Percentiles rank a stretch among this genome's conserved stretches.
phyloP scores from a whole-genome alignment of 1,140 invertebrate species.

The Leptinotarsa texana region DNA sequence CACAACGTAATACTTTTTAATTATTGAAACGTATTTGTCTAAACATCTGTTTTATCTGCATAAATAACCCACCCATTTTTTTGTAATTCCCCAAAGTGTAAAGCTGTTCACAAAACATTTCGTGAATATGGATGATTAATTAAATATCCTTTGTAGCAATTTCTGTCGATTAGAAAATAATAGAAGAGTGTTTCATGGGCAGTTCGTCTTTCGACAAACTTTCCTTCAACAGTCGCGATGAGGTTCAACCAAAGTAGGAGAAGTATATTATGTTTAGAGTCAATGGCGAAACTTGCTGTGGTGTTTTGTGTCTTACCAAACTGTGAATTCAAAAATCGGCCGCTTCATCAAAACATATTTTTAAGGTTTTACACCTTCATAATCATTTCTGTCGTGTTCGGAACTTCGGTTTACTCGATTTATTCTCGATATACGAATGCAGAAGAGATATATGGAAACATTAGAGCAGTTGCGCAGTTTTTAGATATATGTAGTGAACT shows the following conservation, averaged over 20 bases:
- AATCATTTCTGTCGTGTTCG: background rate
- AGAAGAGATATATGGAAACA: background rate
- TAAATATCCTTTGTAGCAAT: too few relatives aligned
- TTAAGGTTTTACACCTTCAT: background rate
- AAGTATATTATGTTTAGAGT: background rate
- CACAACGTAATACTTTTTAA: too few relatives aligned
- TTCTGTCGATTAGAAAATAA: too few relatives aligned
- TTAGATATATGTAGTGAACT: background rate
- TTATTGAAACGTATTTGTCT: too few relatives aligned
- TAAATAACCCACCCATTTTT: too few relatives aligned
- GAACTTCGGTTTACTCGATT: background rate
- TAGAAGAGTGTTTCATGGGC: too few relatives aligned
- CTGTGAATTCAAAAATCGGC: background rate
- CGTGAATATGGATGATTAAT: too few relatives aligned
- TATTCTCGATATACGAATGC: too few relatives aligned
- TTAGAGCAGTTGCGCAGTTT: background rate
- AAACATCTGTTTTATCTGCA: too few relatives aligned
- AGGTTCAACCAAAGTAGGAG: background rate
- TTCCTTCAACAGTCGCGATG: background rate
- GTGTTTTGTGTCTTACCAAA: background rate
- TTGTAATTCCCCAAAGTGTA: too few relatives aligned
- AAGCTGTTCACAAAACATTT: too few relatives aligned
- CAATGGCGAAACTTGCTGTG: background rate
- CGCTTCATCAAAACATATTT: background rate
- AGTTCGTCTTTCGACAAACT: too few relatives aligned